Evolutionary conservation across 2,797 vertebrate species (phyloP), one percentile per base, ranked within the genome.

Genomic region (Sebastes diaconus): DNA sequence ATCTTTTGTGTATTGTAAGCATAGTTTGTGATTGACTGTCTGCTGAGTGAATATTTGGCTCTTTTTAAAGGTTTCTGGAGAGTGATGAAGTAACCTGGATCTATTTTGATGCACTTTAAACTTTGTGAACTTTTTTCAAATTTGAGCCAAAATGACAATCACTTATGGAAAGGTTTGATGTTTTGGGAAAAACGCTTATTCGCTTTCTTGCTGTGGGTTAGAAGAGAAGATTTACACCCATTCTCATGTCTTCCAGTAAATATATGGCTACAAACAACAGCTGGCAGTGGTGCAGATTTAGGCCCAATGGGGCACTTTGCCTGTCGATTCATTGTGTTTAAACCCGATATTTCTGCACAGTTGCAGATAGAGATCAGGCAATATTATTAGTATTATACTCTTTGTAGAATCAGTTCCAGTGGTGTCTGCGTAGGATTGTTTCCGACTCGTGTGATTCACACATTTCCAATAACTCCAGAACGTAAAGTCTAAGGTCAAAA

Each of bases 1-100:
- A 16, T 71, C 64, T 84, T 46, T 76, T 88, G 77, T 73, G 75
- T 66, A 52, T 71, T 71, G 75, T 55, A 74, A 81, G 74, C 77
- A 73, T 8, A 73, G 20, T 73, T 66, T 83, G 29, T 72, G 79
- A 85, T 78, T 79, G 75, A 79, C 58, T 55, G 59, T 68, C 22
- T 76, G 32, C 68, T 67, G 42, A 84, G 60, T 55, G 13, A 54
- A 65, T 76, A 52, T 79, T 71, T 84, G 52, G 27, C 58, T 27
- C 10, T 77, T 67, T 70, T 60, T 42, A 39, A 61, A 79, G 71
- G 18, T 63, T 72, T 74, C 54, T 72, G 24, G 14, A 63, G 69
- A 80, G 50, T 57, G 66, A 74, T 69, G 39, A 70, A 75, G 36
- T 54, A 42, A 60, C 52, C 4, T 4, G 4, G 11, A 79, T 84